These are phyloP conservation scores for Tor tambroides DNA, from an alignment of 2,113 vertebrate species.

Conservation along the genomic window DNA sequence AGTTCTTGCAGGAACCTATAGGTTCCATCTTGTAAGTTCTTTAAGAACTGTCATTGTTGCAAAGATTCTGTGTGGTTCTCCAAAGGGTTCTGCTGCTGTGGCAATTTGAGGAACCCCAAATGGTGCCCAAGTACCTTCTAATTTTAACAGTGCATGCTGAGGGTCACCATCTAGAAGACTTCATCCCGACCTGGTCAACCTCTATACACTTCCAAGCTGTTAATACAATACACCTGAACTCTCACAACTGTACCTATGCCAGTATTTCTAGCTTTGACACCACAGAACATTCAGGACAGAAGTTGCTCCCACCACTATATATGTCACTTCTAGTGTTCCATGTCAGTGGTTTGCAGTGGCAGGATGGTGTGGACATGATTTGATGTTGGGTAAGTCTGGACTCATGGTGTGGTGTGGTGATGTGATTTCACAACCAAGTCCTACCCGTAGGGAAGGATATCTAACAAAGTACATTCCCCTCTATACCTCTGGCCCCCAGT, in stretches of 20 bases:
- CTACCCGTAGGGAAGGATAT: constrained; percentile 55
- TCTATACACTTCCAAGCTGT: neutral
- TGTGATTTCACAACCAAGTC: constrained; percentile 29
- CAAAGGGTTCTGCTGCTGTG: too few relatives aligned
- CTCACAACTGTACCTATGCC: neutral
- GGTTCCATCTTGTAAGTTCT: too few relatives aligned
- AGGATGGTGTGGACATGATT: constrained; percentile 52
- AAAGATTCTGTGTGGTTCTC: too few relatives aligned
- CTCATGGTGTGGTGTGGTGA: constrained; percentile 1
- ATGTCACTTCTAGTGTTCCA: constrained; percentile 38
- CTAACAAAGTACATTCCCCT: constrained; percentile 42
- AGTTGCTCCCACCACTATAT: constrained; percentile 1
- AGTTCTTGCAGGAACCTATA: too few relatives aligned
- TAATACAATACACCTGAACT: neutral
- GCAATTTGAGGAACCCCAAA: too few relatives aligned
- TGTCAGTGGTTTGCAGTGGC: constrained; percentile 42
- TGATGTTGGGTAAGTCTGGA: constrained; percentile 6
- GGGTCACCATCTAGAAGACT: neutral
- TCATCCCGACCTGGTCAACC: neutral
- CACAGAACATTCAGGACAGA: neutral
- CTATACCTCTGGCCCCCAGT: constrained; percentile 47
- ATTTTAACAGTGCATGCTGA: too few relatives aligned
- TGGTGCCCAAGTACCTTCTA: too few relatives aligned
- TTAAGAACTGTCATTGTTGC: too few relatives aligned
- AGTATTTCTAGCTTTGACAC: neutral